phyloP scores from a whole-genome alignment of 2,888 invertebrate genomes.

The Holacanthella duospinosa region DNA sequence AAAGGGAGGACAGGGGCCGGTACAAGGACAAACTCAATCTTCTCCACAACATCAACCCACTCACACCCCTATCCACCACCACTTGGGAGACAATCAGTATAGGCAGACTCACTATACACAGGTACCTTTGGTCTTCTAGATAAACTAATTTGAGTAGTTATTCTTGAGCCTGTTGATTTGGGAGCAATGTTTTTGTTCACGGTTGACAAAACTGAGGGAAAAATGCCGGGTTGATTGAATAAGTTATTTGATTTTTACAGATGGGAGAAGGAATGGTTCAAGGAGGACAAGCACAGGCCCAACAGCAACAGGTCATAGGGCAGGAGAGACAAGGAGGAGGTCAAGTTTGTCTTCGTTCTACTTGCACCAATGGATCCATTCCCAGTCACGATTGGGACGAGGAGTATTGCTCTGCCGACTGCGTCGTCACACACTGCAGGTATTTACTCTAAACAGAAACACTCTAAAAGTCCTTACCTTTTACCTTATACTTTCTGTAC shows the following conservation, averaged over 20 bases:
- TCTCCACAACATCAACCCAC: slow-evolving; percentile 37
- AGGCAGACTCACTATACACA: not conserved
- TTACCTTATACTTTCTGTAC: too few relatives aligned
- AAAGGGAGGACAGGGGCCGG: slow-evolving; percentile 30
- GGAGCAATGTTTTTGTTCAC: too few relatives aligned
- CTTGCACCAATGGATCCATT: slow-evolving; percentile 42
- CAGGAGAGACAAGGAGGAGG: slow-evolving; percentile 7
- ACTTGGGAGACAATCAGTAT: not conserved
- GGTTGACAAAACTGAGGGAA: too few relatives aligned
- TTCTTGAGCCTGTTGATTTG: too few relatives aligned
- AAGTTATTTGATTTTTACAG: slow-evolving; percentile 15
- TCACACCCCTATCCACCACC: slow-evolving; percentile 37
- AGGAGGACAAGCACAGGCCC: too few relatives aligned
- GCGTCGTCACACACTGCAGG: slow-evolving; percentile 48
- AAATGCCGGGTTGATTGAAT: not conserved
- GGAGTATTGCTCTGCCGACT: slow-evolving; percentile 47
- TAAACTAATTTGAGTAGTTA: too few relatives aligned
- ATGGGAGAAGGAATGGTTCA: slow-evolving; percentile 21
- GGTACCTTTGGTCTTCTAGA: not conserved
- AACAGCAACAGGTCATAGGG: slow-evolving; percentile 24
- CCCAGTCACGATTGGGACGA: not conserved
- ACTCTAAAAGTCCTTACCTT: too few relatives aligned
- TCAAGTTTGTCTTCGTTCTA: slow-evolving; percentile 38
- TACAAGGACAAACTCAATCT: slow-evolving; percentile 34
- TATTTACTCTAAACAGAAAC: too few relatives aligned